Conservation (phyloP, 1,140 invertebrate genomes). For the Reticulitermes speratus region DNA sequence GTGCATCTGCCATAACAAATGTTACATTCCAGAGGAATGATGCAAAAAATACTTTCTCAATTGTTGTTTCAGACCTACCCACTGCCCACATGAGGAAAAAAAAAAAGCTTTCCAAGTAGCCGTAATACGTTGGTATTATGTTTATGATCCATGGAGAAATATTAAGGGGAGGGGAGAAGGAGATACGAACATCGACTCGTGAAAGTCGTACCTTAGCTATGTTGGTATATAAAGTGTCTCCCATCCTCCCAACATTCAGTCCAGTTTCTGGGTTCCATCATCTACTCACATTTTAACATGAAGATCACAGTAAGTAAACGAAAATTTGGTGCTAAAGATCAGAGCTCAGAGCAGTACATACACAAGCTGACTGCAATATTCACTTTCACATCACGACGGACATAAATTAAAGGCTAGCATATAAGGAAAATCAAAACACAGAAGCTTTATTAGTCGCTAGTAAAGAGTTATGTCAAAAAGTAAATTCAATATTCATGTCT, state of each 20-base stretch:
- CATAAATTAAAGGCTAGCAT: too few species aligned
- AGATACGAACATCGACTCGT: not conserved
- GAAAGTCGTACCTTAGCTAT: not conserved
- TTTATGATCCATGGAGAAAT: not conserved
- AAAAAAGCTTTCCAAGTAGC: not conserved
- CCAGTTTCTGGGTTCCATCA: not conserved
- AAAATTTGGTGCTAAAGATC: not conserved
- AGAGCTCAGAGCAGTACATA: too few species aligned
- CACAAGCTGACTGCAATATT: too few species aligned
- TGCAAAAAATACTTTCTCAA: constrained; percentile 14
- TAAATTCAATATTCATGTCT: too few species aligned
- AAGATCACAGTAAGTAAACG: not conserved
- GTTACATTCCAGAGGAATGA: constrained; percentile 12
- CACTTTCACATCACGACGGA: too few species aligned
- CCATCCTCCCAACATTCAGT: constrained; percentile 1
- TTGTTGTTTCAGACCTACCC: not conserved
- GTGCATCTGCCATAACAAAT: constrained; percentile 14
- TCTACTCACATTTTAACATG: not conserved
- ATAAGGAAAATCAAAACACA: too few species aligned
- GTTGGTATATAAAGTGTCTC: not conserved
- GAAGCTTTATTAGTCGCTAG: too few species aligned
- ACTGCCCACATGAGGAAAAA: not conserved
- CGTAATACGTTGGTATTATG: not conserved
- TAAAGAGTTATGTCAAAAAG: too few species aligned
- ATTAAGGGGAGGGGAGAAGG: not conserved